A percentile compares a stretch with the other conserved stretches of the same genome.
These are phyloP conservation scores for Dynastes maya DNA, from an alignment of 2,888 invertebrate species.

Conservation along the genomic window DNA sequence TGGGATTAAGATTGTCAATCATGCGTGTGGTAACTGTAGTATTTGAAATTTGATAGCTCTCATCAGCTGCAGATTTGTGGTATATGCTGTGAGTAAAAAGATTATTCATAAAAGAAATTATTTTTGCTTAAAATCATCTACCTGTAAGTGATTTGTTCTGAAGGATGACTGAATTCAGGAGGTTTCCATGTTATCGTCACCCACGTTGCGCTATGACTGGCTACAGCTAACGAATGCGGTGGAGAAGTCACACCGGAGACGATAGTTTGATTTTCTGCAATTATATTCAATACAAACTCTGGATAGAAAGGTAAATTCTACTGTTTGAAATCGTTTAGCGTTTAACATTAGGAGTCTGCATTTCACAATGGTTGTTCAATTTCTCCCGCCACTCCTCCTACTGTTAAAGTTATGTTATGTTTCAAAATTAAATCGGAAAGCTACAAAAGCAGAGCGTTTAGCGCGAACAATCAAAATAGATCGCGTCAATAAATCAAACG, in stretches of 20 bases:
- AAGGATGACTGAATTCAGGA: conserved; percentile 86
- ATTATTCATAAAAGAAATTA: no score
- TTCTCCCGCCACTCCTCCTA: no score
- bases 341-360: no score
- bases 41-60: conserved; percentile 75
- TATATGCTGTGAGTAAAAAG: conserved; percentile 73
- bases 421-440: no score
- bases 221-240: conserved; percentile 85
- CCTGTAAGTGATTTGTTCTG: conserved; percentile 85
- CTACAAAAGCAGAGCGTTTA: no score
- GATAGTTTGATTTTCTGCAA: conserved; percentile 62
- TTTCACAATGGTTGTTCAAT: no score
- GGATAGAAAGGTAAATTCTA: no score
- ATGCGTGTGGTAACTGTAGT: conserved; percentile 82
- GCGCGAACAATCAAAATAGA: no score
- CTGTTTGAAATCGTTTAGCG: no score
- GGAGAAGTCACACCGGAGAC: conserved; percentile 84
- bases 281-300: neutral
- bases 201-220: conserved; percentile 87
- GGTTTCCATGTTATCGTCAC: conserved; percentile 89
- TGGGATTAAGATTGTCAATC: conserved; percentile 82
- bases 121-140: conserved; percentile 64
- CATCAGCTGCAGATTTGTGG: conserved; percentile 79
- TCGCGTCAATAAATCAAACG: no score
- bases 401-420: no score